Evolutionary conservation across 2,888 invertebrate species (phyloP).

Genomic region (Thelaira solivaga): DNA sequence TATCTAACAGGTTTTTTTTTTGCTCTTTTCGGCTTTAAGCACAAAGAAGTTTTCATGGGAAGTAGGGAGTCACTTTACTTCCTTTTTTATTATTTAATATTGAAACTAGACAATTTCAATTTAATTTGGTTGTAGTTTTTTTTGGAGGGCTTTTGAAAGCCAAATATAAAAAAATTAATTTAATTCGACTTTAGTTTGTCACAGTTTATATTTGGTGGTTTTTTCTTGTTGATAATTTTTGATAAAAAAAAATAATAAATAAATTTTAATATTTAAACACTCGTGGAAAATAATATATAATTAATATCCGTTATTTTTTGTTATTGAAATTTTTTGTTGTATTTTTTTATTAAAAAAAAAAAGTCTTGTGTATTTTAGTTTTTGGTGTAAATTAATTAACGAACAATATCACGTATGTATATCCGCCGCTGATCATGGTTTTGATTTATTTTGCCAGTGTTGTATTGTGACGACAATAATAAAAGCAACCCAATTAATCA

Average conservation of each 20-base stretch:
- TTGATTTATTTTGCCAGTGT: constrained; percentile 26
- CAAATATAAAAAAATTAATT: background rate
- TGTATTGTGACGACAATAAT: background rate
- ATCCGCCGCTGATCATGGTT: constrained; percentile 67
- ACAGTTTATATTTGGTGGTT: constrained; percentile 15
- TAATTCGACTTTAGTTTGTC: constrained; percentile 31
- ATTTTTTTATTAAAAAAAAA: no score
- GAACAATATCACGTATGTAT: constrained; percentile 73
- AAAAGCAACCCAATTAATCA: no score
- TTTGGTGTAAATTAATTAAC: constrained; percentile 67
- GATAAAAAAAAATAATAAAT: background rate
- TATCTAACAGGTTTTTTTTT: background rate
- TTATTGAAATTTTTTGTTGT: background rate
- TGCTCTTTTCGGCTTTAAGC: no score
- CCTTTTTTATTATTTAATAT: background rate
- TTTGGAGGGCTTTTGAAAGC: no score
- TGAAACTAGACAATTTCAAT: background rate
- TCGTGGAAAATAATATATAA: constrained; percentile 38
- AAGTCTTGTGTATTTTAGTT: background rate
- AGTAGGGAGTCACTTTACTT: background rate
- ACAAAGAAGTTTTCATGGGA: background rate
- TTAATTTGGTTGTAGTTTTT: constrained; percentile 15
- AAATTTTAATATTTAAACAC: background rate
- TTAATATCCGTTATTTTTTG: constrained; percentile 57
- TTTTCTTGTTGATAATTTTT: background rate